Evolutionary conservation across 2,888 invertebrate species (phyloP).

Genomic region (Lomographa bimaculata): DNA sequence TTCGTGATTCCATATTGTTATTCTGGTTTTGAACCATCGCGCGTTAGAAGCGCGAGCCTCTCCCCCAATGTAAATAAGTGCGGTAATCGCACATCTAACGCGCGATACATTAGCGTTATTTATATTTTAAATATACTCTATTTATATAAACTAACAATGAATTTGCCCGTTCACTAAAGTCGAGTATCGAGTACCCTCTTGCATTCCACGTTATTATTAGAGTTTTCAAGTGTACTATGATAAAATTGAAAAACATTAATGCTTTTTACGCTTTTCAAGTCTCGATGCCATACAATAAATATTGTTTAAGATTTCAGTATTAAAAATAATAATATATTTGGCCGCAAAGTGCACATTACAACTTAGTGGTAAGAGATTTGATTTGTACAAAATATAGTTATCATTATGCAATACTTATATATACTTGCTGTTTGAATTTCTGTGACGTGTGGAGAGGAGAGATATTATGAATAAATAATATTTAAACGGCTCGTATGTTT

Average conservation of each 20-base stretch:
- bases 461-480: constrained; percentile 66
- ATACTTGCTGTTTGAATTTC: constrained; percentile 66
- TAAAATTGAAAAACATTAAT: constrained; percentile 34
- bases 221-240: constrained; percentile 37
- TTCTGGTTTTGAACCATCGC: constrained; percentile 22
- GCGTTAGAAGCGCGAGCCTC: constrained; percentile 12
- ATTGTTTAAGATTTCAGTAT: constrained; percentile 55
- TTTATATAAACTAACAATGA: constrained; percentile 60
- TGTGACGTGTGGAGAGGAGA: constrained; percentile 66
- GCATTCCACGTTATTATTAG: constrained; percentile 76
- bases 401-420: constrained; percentile 50
- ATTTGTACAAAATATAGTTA: constrained; percentile 49
- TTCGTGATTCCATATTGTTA: constrained; percentile 51
- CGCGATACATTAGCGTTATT: constrained; percentile 51
- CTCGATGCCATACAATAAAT: constrained; percentile 39
- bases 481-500: constrained; percentile 64
- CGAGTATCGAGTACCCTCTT: constrained; percentile 59
- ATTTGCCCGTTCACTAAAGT: constrained; percentile 44
- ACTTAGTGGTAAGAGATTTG: constrained; percentile 28
- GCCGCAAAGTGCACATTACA: constrained; percentile 23
- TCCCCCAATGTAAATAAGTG: constrained; percentile 45
- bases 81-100: constrained; percentile 21
- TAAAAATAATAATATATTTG: constrained; percentile 45
- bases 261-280: constrained; percentile 45
- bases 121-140: constrained; percentile 56